phyloP scores from a whole-genome alignment of 2,797 vertebrate species.

The Lagocephalus sceleratus region DNA sequence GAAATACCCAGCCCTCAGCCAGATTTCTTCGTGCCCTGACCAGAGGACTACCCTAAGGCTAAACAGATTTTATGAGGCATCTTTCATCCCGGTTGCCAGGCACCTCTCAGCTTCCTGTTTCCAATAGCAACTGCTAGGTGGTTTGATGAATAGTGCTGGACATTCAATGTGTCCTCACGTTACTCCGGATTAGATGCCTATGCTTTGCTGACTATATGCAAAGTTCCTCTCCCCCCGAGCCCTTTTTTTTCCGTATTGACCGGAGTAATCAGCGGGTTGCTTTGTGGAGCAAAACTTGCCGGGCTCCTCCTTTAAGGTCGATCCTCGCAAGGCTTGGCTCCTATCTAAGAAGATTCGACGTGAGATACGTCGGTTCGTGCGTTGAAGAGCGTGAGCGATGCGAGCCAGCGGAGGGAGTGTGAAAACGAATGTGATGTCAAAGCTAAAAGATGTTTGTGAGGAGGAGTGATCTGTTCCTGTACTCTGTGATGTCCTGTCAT shows the following conservation, averaged over 20 bases:
- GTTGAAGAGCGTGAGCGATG: slow-evolving; percentile 21
- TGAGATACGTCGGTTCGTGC: slow-evolving; percentile 4
- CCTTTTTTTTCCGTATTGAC: slow-evolving; percentile 14
- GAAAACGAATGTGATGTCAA: slow-evolving; percentile 52
- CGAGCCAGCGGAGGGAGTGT: slow-evolving; percentile 41
- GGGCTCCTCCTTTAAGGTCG: slow-evolving; percentile 30
- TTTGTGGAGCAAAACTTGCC: slow-evolving; percentile 24
- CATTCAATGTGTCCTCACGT: slow-evolving; percentile 64
- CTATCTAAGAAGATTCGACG: slow-evolving; percentile 21
- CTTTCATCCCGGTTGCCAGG: slow-evolving; percentile 71
- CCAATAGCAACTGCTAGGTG: slow-evolving; percentile 75
- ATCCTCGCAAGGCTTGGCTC: slow-evolving; percentile 19
- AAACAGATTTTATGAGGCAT: slow-evolving; percentile 65
- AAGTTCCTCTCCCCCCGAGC: slow-evolving; percentile 50
- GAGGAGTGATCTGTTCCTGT: slow-evolving; percentile 67
- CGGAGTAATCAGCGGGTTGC: slow-evolving; percentile 35
- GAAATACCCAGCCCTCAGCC: slow-evolving; percentile 24
- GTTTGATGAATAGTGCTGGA: slow-evolving; percentile 74
- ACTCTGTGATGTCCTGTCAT: slow-evolving; percentile 64
- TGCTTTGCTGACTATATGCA: slow-evolving; percentile 55
- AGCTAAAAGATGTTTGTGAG: slow-evolving; percentile 57
- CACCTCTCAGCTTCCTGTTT: slow-evolving; percentile 76
- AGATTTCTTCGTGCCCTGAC: slow-evolving; percentile 43
- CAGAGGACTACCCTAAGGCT: slow-evolving; percentile 55
- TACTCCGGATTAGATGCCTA: slow-evolving; percentile 57